These are phyloP conservation scores for Trachurus trachurus DNA, from an alignment of 2,797 vertebrate species.

Conservation along the genomic window DNA sequence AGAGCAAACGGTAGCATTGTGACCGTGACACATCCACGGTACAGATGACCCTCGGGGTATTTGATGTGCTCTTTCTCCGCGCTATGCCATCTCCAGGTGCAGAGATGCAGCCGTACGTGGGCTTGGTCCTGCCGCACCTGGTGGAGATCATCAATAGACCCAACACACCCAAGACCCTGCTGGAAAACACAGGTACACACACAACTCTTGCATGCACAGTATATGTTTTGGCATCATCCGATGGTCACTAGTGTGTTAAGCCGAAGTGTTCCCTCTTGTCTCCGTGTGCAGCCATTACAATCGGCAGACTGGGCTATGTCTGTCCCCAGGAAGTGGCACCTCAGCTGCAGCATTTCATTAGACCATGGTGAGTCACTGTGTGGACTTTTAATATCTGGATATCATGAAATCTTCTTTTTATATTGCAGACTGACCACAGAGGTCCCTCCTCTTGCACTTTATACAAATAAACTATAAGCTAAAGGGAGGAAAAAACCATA, in stretches of 20 bases:
- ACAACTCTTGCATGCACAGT: neutral
- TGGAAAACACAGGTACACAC: slow-evolving; percentile 92
- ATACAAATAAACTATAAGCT: neutral
- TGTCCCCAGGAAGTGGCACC: slow-evolving; percentile 96
- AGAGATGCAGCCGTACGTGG: slow-evolving; percentile 96
- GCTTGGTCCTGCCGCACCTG: slow-evolving; percentile 93
- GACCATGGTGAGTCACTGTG: slow-evolving; percentile 89
- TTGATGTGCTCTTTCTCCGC: neutral
- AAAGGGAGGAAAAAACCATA: neutral
- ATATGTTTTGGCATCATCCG: neutral
- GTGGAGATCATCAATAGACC: slow-evolving; percentile 97
- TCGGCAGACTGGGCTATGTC: slow-evolving; percentile 94
- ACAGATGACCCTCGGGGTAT: neutral
- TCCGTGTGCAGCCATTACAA: slow-evolving; percentile 90
- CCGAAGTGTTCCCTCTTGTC: slow-evolving; percentile 13
- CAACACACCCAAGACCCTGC: slow-evolving; percentile 95
- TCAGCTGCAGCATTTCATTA: slow-evolving; percentile 94
- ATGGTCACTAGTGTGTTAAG: neutral
- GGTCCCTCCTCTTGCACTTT: too few relatives aligned
- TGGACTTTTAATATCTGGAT: slow-evolving; percentile 39
- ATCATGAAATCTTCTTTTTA: neutral
- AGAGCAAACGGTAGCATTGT: neutral
- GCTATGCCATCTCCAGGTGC: slow-evolving; percentile 81
- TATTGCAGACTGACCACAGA: neutral
- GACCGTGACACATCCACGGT: neutral